These are phyloP conservation scores for Latrodectus geometricus DNA, from an alignment of 1,140 invertebrate genomes.

Conservation along the genomic window DNA sequence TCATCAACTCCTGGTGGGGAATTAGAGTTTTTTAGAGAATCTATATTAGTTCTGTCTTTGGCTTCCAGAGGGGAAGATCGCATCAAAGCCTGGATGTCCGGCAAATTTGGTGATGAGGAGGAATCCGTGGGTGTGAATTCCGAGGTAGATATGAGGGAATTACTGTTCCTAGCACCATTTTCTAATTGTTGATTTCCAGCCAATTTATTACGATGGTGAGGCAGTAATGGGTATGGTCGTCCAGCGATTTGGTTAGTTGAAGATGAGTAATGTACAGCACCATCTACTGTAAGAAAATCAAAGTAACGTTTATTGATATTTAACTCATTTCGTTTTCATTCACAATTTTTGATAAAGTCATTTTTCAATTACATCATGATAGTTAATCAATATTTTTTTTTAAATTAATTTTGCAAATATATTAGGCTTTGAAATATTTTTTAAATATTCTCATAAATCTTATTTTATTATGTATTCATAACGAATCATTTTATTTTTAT, in stretches of 20 bases:
- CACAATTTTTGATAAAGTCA: background rate
- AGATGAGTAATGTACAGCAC: slow-evolving; percentile 30
- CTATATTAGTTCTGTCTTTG: slow-evolving; percentile 27
- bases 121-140: slow-evolving; percentile 55
- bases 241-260: slow-evolving; percentile 16
- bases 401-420: too few relatives aligned
- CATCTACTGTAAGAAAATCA: slow-evolving; percentile 31
- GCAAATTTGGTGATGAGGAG: slow-evolving; percentile 54
- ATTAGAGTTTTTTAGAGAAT: slow-evolving; percentile 1
- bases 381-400: too few relatives aligned
- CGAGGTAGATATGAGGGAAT: slow-evolving; percentile 23
- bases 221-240: slow-evolving; percentile 39
- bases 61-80: slow-evolving; percentile 40
- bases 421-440: too few relatives aligned
- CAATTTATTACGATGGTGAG: slow-evolving; percentile 35
- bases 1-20: slow-evolving; percentile 19
- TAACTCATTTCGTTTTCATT: background rate
- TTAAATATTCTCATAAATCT: too few relatives aligned
- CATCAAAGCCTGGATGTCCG: slow-evolving; percentile 46
- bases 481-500: too few relatives aligned
- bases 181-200: background rate
- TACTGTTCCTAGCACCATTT: background rate
- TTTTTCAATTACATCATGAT: background rate
- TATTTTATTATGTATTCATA: too few relatives aligned
- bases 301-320: background rate